phyloP scores from a whole-genome alignment of 64 coral and sea anemone species.

The Astreopora myriophthalma region DNA sequence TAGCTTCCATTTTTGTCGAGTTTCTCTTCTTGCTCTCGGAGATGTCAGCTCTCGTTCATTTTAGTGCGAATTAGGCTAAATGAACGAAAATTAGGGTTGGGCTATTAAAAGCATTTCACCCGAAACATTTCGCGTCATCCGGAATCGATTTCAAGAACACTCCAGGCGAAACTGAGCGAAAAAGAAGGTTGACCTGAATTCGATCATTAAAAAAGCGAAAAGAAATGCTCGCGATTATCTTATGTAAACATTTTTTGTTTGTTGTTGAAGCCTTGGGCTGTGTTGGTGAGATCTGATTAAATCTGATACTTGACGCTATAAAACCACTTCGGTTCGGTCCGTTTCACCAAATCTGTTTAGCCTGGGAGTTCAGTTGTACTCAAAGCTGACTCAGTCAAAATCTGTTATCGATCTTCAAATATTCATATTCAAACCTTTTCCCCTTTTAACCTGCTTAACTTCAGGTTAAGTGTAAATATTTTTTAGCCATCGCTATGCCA shows the following conservation, averaged over 20 bases:
- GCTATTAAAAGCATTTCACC: neutral
- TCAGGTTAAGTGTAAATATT: neutral
- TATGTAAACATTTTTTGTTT: slow-evolving; percentile 35
- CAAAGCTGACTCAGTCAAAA: no score
- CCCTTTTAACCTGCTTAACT: neutral
- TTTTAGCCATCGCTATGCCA: neutral
- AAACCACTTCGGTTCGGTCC: neutral
- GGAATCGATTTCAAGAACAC: neutral
- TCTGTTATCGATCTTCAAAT: neutral
- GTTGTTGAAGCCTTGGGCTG: neutral
- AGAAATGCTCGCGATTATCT: neutral
- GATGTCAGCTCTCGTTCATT: neutral
- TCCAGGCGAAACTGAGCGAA: neutral
- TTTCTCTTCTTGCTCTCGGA: neutral
- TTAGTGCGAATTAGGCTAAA: no score
- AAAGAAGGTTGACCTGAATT: neutral
- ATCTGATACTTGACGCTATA: neutral
- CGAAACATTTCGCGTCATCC: neutral
- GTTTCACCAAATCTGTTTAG: neutral
- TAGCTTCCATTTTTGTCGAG: no score
- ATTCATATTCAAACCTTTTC: neutral
- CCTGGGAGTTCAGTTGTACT: no score
- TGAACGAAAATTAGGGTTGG: no score
- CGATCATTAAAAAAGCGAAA: neutral
- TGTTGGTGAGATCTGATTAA: slow-evolving; percentile 7